Conservation (phyloP, 1,140 invertebrate species). For the Harlomillsia oculata region DNA sequence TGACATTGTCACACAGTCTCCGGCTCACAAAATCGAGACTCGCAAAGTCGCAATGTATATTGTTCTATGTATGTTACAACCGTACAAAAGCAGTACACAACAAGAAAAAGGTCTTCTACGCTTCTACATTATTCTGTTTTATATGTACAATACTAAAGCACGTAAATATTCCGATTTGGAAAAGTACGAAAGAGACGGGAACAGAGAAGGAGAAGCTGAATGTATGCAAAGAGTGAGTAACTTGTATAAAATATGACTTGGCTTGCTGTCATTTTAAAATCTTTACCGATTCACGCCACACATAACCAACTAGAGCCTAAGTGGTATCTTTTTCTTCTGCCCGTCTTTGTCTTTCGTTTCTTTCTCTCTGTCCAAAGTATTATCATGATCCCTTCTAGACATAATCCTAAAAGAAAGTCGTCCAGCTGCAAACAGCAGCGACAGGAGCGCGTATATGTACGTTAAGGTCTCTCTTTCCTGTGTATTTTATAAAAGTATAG, state of each 20-base stretch:
- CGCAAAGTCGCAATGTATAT: too few relatives aligned
- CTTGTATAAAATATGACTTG: conserved; percentile 31
- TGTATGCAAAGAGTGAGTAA: conserved; percentile 30
- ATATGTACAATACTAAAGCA: too few relatives aligned
- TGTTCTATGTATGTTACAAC: too few relatives aligned
- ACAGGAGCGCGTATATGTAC: not conserved
- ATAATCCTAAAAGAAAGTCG: conserved; percentile 32
- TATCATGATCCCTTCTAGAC: conserved; percentile 32
- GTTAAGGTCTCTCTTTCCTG: not conserved
- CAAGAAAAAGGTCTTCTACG: too few relatives aligned
- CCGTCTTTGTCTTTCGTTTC: too few relatives aligned
- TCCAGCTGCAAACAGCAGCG: not conserved
- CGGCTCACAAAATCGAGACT: too few relatives aligned
- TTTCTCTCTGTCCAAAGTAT: conserved; percentile 11
- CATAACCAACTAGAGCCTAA: conserved; percentile 23
- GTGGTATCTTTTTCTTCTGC: conserved; percentile 25
- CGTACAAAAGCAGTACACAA: too few relatives aligned
- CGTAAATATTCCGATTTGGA: too few relatives aligned
- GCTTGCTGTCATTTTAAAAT: conserved; percentile 27
- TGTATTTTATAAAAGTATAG: too few relatives aligned
- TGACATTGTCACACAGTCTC: too few relatives aligned
- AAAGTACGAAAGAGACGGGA: not conserved
- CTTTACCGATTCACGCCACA: conserved; percentile 26
- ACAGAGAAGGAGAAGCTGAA: conserved; percentile 2
- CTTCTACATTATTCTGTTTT: too few relatives aligned